phyloP scores from a whole-genome alignment of 2,113 vertebrate genomes.

The Cottus gobio region DNA sequence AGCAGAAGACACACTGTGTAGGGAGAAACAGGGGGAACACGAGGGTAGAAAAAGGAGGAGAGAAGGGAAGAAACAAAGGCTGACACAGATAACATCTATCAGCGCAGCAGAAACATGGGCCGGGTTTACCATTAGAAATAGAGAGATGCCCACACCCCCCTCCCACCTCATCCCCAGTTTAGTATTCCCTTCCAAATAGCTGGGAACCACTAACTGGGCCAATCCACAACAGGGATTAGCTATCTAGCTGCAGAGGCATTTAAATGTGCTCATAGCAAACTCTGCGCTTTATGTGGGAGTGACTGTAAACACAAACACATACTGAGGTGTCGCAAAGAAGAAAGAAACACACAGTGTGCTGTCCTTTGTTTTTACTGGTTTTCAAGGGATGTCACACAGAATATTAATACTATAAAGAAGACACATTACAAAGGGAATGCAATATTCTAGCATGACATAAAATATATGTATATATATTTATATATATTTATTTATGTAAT shows the following conservation, averaged over 20 bases:
- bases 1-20: slow-evolving; percentile 37
- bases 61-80: slow-evolving; percentile 73
- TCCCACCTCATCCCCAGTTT: slow-evolving; percentile 59
- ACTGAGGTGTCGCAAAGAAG: slow-evolving; percentile 45
- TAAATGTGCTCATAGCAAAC: slow-evolving; percentile 65
- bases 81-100: slow-evolving; percentile 81
- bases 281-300: slow-evolving; percentile 62
- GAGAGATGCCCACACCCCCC: slow-evolving; percentile 56
- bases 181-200: slow-evolving; percentile 69
- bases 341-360: slow-evolving; percentile 23
- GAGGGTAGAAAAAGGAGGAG: slow-evolving; percentile 42
- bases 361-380: slow-evolving; percentile 25
- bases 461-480: not conserved
- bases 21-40: slow-evolving; percentile 49
- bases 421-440: slow-evolving; percentile 37
- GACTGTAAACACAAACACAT: slow-evolving; percentile 74
- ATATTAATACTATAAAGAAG: slow-evolving; percentile 16
- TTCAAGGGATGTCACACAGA: slow-evolving; percentile 12
- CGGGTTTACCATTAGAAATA: slow-evolving; percentile 68
- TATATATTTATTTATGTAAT: slow-evolving; percentile 7
- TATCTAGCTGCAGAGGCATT: slow-evolving; percentile 71
- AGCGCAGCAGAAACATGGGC: slow-evolving; percentile 63
- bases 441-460: not conserved
- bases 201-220: slow-evolving; percentile 78
- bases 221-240: slow-evolving; percentile 81